These are phyloP conservation scores for Catharus ustulatus DNA, from an alignment of 2,797 vertebrate species.

Conservation along the genomic window DNA sequence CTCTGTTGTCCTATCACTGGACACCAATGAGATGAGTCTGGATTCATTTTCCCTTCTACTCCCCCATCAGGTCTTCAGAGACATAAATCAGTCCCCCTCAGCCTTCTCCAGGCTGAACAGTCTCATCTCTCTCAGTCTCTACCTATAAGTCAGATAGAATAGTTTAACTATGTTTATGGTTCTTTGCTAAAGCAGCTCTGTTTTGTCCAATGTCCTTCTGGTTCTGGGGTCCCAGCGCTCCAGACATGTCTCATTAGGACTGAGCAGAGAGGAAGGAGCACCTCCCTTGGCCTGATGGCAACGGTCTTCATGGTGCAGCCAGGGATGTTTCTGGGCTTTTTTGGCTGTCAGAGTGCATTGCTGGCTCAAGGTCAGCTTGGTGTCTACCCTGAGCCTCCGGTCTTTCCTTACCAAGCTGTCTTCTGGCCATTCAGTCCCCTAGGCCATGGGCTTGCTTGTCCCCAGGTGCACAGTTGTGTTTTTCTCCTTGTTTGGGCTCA, in stretches of 20 bases:
- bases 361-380: not conserved
- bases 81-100: not conserved
- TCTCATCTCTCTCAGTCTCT: not conserved
- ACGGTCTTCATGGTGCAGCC: not conserved
- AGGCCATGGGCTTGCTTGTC: not conserved
- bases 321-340: not conserved
- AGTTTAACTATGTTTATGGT: not conserved
- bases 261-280: not conserved
- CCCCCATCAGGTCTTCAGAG: not conserved
- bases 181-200: not conserved
- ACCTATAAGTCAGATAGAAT: not conserved
- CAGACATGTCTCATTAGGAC: not conserved
- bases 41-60: not conserved
- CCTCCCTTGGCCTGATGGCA: not conserved
- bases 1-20: not conserved
- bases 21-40: not conserved
- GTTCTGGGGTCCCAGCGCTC: not conserved
- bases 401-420: not conserved
- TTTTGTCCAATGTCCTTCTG: not conserved
- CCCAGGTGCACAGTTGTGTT: fast-evolving
- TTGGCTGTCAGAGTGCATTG: not conserved
- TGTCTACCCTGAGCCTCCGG: too few species aligned
- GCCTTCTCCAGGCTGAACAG: not conserved
- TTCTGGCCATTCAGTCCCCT: not conserved
- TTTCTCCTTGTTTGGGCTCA: not conserved